Evolutionary conservation across 2,888 invertebrate genomes (phyloP).

Genomic region (Hecatera dysodea): DNA sequence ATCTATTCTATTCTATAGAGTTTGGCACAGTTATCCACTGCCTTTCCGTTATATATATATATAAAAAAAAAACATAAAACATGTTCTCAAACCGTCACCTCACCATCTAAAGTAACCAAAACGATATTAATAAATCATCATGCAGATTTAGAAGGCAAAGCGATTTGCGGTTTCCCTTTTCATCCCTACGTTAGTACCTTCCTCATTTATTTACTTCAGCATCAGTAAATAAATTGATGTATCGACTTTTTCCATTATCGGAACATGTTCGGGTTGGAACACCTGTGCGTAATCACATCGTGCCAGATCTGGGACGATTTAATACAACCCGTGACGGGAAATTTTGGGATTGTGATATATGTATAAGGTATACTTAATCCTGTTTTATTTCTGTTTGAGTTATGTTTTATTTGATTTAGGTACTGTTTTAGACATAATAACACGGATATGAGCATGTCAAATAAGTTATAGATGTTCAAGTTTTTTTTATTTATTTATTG

Average conservation of each 20-base stretch:
- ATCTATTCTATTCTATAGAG: no score
- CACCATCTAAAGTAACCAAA: no score
- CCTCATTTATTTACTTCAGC: constrained; percentile 29
- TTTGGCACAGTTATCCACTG: no score
- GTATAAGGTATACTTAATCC: background rate
- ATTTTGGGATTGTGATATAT: constrained; percentile 1
- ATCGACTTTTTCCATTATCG: constrained; percentile 63
- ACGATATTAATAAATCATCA: background rate
- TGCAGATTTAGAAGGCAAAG: constrained; percentile 5
- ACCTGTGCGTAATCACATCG: constrained; percentile 52
- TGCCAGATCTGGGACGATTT: constrained; percentile 27
- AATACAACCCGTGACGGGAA: constrained; percentile 34
- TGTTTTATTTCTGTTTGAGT: background rate
- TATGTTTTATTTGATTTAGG: background rate
- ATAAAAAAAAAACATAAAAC: no score
- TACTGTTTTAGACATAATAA: no score
- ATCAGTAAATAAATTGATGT: constrained; percentile 45
- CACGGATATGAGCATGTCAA: no score
- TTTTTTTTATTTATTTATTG: no score
- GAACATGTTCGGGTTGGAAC: constrained; percentile 21
- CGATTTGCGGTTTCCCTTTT: constrained; percentile 2
- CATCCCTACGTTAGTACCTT: background rate
- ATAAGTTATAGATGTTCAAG: no score
- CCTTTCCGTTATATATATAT: no score
- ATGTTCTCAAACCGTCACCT: background rate